phyloP scores from a whole-genome alignment of 2,888 invertebrate genomes.

The Caenorhabditis parvicauda region DNA sequence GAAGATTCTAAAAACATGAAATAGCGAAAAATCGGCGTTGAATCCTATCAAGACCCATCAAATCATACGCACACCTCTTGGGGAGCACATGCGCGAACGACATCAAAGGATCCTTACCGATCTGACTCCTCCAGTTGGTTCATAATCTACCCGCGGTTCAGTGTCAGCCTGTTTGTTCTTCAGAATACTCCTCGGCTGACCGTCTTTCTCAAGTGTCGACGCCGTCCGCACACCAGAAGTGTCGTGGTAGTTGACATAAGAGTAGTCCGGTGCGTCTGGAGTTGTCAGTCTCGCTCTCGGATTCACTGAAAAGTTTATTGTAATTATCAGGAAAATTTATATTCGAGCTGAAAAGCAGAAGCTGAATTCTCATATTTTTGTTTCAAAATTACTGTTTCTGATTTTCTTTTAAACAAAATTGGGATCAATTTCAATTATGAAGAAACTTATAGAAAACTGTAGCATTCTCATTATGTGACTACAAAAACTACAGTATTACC shows the following conservation, averaged over 20 bases:
- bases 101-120: constrained; percentile 14
- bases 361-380: no score
- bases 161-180: constrained; percentile 56
- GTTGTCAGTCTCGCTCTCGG: constrained; percentile 17
- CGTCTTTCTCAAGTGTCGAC: constrained; percentile 30
- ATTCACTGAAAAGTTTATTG: neutral
- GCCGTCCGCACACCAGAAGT: constrained; percentile 29
- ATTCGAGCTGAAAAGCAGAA: no score
- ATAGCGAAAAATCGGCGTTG: no score
- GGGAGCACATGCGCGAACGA: neutral
- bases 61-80: neutral
- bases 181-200: constrained; percentile 49
- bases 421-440: no score
- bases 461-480: no score
- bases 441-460: no score
- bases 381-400: no score
- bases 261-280: constrained; percentile 49
- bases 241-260: constrained; percentile 59
- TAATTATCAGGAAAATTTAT: no score
- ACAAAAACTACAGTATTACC: no score
- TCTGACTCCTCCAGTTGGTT: constrained; percentile 19
- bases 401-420: no score
- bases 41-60: no score
- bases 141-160: constrained; percentile 35
- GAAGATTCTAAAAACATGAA: no score